Conservation (phyloP, 2,888 invertebrate genomes). For the Drosophila engyochracea region DNA sequence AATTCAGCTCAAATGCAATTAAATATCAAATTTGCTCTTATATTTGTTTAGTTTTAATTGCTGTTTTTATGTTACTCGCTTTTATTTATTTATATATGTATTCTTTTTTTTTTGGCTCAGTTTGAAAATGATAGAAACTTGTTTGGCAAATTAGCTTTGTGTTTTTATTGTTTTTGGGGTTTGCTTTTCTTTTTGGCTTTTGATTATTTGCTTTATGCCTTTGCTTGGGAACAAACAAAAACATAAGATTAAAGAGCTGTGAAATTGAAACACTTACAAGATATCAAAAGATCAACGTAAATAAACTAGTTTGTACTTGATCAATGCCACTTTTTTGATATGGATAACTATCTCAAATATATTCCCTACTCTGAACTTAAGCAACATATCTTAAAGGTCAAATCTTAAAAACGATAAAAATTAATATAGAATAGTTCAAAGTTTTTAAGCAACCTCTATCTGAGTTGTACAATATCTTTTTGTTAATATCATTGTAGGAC, state of each 20-base stretch:
- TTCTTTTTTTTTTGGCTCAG: constrained; percentile 1
- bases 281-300: background rate
- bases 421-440: too few relatives aligned
- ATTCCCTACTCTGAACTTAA: too few relatives aligned
- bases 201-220: constrained; percentile 11
- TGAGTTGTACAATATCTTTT: too few relatives aligned
- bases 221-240: background rate
- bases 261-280: background rate
- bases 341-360: too few relatives aligned
- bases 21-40: background rate
- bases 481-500: too few relatives aligned
- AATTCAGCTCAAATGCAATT: background rate
- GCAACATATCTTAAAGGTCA: too few relatives aligned
- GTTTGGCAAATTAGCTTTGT: constrained; percentile 39
- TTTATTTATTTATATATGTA: background rate
- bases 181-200: constrained; percentile 2
- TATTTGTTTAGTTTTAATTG: background rate
- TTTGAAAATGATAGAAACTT: constrained; percentile 13
- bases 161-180: background rate
- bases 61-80: background rate
- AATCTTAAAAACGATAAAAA: too few relatives aligned
- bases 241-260: background rate
- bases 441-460: too few relatives aligned
- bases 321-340: too few relatives aligned
- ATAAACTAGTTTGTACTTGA: too few relatives aligned